phyloP scores from a whole-genome alignment of 2,888 invertebrate species.

The Erebia aethiops region DNA sequence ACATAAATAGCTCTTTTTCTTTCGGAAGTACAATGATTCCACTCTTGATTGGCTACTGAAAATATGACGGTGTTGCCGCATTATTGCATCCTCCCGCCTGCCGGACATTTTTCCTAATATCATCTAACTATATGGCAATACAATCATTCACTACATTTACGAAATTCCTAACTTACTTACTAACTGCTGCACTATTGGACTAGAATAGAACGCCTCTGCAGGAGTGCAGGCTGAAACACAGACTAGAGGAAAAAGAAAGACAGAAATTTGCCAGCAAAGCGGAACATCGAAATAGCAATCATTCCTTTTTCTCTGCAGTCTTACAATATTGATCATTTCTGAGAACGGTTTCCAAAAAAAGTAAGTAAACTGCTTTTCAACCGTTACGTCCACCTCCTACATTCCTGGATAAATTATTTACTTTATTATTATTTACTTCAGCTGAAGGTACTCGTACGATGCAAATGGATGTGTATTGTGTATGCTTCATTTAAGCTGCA shows the following conservation, averaged over 20 bases:
- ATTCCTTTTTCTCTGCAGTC: too few relatives aligned
- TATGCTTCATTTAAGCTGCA: background rate
- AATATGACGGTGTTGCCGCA: constrained; percentile 43
- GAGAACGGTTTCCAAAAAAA: too few relatives aligned
- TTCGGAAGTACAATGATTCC: background rate
- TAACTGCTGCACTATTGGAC: constrained; percentile 73
- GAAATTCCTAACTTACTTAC: constrained; percentile 69
- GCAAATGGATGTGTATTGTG: too few relatives aligned
- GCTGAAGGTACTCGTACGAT: too few relatives aligned
- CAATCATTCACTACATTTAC: constrained; percentile 73
- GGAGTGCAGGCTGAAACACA: constrained; percentile 33
- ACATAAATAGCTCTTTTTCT: background rate
- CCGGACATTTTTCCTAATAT: constrained; percentile 68
- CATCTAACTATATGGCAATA: constrained; percentile 77
- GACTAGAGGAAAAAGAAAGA: constrained; percentile 9
- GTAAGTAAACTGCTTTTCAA: too few relatives aligned
- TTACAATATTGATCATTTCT: too few relatives aligned
- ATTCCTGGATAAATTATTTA: too few relatives aligned
- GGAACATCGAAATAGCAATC: background rate
- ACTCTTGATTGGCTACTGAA: constrained; percentile 19
- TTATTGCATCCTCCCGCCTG: constrained; percentile 80
- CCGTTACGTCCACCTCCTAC: too few relatives aligned
- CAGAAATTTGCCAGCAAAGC: background rate
- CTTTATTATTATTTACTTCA: too few relatives aligned
- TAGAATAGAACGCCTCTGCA: constrained; percentile 59